Evolutionary conservation across 1,140 invertebrate genomes (phyloP).

Genomic region (Drosophila eugracilis): DNA sequence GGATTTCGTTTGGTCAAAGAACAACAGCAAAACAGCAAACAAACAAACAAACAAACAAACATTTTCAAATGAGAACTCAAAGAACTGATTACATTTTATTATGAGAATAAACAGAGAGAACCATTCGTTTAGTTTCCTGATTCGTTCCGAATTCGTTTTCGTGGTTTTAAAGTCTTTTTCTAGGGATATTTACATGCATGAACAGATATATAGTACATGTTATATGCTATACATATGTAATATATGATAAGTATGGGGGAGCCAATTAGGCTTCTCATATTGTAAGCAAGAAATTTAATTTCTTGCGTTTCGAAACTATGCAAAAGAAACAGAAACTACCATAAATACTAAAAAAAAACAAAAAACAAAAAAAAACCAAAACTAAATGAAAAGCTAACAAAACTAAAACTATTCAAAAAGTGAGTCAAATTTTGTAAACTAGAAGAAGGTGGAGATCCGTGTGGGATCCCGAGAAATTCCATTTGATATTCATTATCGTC

Average conservation of each 20-base stretch:
- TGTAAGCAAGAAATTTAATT: conserved; percentile 74
- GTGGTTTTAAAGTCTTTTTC: conserved; percentile 28
- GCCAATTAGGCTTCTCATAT: conserved; percentile 48
- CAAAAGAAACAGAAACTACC: conserved; percentile 3
- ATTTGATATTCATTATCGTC: neutral
- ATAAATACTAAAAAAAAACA: conserved; percentile 2
- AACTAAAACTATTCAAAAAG: conserved; percentile 25
- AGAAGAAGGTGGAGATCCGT: conserved; percentile 7
- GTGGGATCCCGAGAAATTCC: conserved; percentile 16
- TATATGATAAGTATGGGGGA: conserved; percentile 20
- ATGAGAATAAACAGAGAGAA: conserved; percentile 18
- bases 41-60: conserved; percentile 17
- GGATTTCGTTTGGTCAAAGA: conserved; percentile 34
- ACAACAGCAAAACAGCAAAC: conserved; percentile 9
- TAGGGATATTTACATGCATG: conserved; percentile 41
- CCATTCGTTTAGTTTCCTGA: conserved; percentile 24
- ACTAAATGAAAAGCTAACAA: conserved; percentile 18
- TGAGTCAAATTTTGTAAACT: conserved; percentile 33
- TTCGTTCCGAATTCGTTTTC: conserved; percentile 4
- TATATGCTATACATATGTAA: conserved; percentile 37
- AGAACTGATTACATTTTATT: conserved; percentile 76
- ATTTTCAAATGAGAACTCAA: conserved; percentile 70
- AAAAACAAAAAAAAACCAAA: conserved; percentile 6
- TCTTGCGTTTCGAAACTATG: conserved; percentile 58
- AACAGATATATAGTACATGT: conserved; percentile 22